Evolutionary conservation across 2,797 vertebrate species (phyloP).

Genomic region (Lacerta agilis): DNA sequence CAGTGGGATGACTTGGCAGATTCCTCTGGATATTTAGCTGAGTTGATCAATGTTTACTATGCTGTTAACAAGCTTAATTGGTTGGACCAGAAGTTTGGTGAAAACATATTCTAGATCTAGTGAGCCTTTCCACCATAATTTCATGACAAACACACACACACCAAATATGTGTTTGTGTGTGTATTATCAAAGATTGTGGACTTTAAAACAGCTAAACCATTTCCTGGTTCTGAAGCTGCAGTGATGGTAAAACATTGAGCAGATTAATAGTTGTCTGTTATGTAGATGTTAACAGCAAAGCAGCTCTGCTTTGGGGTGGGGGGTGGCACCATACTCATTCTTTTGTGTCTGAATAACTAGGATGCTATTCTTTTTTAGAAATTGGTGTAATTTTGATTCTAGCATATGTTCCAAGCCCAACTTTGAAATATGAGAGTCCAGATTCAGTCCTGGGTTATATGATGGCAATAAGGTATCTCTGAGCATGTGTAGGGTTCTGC

Average conservation of each 20-base stretch:
- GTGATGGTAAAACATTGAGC: background rate
- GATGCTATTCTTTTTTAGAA: background rate
- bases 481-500: background rate
- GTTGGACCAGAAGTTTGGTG: background rate
- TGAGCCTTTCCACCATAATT: background rate
- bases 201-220: background rate
- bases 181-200: background rate
- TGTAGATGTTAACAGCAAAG: background rate
- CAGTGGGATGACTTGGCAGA: conserved; percentile 21
- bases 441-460: background rate
- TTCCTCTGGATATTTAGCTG: background rate
- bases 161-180: no score
- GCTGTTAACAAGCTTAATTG: background rate
- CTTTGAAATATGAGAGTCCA: background rate
- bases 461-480: background rate
- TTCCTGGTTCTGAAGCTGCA: background rate
- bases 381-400: background rate
- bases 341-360: background rate
- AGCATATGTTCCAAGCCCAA: background rate
- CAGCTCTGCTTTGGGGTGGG: background rate
- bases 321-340: background rate
- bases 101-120: background rate
- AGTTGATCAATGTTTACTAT: background rate
- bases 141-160: no score
- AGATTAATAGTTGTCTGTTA: background rate